phyloP scores from a whole-genome alignment of 2,888 invertebrate species.

The Caenorhabditis sp. region DNA sequence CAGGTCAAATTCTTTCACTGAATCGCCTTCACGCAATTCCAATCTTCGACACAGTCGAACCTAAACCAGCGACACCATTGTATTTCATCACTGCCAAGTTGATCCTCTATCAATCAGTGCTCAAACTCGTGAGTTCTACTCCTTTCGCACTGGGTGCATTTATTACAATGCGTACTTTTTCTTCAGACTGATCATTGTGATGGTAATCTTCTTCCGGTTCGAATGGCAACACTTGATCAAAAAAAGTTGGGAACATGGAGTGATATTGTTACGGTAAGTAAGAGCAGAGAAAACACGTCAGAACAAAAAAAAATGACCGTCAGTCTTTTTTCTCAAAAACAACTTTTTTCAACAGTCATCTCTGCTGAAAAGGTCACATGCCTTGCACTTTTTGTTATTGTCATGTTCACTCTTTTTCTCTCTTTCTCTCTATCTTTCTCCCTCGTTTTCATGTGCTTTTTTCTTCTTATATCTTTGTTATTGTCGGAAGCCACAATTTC shows the following conservation, averaged over 20 bases:
- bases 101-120: slow-evolving; percentile 61
- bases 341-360: slow-evolving; percentile 24
- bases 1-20: slow-evolving; percentile 62
- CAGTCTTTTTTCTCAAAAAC: slow-evolving; percentile 12
- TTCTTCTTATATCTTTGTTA: neutral
- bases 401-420: slow-evolving; percentile 7
- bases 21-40: slow-evolving; percentile 68
- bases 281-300: slow-evolving; percentile 4
- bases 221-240: slow-evolving; percentile 56
- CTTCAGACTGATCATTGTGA: slow-evolving; percentile 60
- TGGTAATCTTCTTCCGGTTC: slow-evolving; percentile 58
- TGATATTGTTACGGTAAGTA: slow-evolving; percentile 17
- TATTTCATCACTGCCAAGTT: slow-evolving; percentile 57
- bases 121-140: slow-evolving; percentile 54
- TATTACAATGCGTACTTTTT: neutral
- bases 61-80: slow-evolving; percentile 36
- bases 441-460: neutral
- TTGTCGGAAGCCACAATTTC: neutral
- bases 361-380: slow-evolving; percentile 38
- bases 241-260: slow-evolving; percentile 64
- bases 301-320: slow-evolving; percentile 34
- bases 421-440: neutral
- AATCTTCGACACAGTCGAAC: slow-evolving; percentile 51
- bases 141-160: too few relatives aligned
- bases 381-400: slow-evolving; percentile 46